phyloP scores from a whole-genome alignment of 2,797 vertebrate species.

The Pipistrellus kuhlii region DNA sequence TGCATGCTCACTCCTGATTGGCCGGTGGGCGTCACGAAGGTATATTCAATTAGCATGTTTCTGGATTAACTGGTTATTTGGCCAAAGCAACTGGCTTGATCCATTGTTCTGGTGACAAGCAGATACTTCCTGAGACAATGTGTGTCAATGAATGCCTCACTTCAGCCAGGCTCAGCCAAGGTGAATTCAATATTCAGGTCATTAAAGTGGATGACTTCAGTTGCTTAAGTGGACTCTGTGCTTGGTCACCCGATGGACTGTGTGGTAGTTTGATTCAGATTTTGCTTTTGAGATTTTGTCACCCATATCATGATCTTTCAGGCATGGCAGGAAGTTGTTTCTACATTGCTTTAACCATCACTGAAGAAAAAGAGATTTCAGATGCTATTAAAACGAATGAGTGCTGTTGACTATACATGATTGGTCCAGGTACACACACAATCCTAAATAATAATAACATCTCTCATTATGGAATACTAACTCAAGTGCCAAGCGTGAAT shows the following conservation, averaged over 20 bases:
- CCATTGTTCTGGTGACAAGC: background rate
- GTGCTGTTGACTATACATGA: background rate
- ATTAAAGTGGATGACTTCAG: background rate
- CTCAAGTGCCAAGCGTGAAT: background rate
- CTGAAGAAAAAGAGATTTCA: background rate
- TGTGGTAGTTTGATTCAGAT: background rate
- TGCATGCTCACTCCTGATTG: no score
- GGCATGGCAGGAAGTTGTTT: background rate
- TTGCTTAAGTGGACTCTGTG: background rate
- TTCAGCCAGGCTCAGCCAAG: background rate
- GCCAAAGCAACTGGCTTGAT: background rate
- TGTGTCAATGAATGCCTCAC: background rate
- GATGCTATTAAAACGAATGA: background rate
- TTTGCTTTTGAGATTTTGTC: background rate
- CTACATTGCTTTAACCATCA: background rate
- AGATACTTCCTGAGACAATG: background rate
- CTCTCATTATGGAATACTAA: background rate
- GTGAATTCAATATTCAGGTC: background rate
- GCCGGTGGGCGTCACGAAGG: no score
- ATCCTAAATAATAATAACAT: background rate
- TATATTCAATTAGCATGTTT: no score
- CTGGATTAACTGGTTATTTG: background rate
- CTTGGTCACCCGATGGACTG: background rate
- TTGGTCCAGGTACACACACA: background rate
- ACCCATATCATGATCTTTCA: background rate